Percentiles rank a stretch among this genome's conserved stretches.
These are phyloP conservation scores for Suillia variegata DNA, from an alignment of 2,888 invertebrate species.

Conservation along the genomic window DNA sequence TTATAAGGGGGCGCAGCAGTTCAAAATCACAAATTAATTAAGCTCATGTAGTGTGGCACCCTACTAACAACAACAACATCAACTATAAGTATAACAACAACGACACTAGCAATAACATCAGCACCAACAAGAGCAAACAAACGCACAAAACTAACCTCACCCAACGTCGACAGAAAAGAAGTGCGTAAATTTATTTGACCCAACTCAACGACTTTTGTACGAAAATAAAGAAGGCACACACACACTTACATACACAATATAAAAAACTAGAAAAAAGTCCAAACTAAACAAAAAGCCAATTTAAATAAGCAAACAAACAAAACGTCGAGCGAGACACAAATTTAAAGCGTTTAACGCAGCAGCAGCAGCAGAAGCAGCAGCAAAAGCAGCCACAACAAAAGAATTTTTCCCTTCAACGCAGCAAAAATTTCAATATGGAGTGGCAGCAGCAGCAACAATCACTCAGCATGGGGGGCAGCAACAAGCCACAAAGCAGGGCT, in stretches of 20 bases:
- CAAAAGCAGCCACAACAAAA: background rate
- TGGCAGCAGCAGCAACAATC: background rate
- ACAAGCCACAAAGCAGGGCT: no score
- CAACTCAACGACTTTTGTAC: conserved; percentile 1
- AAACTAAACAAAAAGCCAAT: background rate
- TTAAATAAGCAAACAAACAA: conserved; percentile 1
- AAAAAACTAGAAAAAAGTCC: background rate
- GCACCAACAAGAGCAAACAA: background rate
- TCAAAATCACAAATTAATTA: background rate
- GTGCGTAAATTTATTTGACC: conserved; percentile 5
- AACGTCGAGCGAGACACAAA: background rate
- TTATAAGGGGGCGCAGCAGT: background rate
- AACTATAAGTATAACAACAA: no score
- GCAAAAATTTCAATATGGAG: background rate
- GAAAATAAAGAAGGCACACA: background rate
- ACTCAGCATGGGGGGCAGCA: background rate
- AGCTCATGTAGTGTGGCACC: no score
- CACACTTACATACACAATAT: background rate
- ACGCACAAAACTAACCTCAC: background rate
- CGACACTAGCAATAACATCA: background rate
- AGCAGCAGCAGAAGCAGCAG: background rate
- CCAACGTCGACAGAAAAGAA: background rate
- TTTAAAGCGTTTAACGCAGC: background rate
- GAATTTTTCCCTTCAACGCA: background rate
- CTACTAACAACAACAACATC: background rate